Base-by-base conservation (phyloP, 2,888 invertebrate genomes). In the Oscheius sp. region DNA sequence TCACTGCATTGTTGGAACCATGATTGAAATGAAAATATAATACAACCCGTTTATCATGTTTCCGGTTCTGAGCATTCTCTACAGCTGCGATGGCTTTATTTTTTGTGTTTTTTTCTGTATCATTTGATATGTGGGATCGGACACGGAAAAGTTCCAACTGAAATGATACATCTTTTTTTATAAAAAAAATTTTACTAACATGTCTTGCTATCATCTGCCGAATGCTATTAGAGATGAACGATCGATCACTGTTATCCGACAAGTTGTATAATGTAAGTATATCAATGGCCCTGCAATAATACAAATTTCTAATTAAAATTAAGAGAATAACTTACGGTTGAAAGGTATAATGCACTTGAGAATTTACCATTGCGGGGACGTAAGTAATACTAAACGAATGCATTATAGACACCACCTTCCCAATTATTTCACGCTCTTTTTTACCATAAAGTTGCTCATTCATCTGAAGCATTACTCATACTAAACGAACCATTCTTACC, bases 161-260 rank as follows among this genome's bases (percentile, higher is more conserved):
- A 61, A 59, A 61, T 7, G 25, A 52, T 9, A 18, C 7, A 41
- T 23, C 18, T n/a, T 13, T 55, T 13, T 27, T 27, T 35, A 35
- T 27, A 58, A 58, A 58, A 21, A 55, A 25, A 21, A 13, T 21
- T 7, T 6, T 16, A 58, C 56, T 25, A n/a, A 77, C 79, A 64
- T 79, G 76, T 45, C 76, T 91, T 0, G 94, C 92, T 72, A 96
- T 92, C 55, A 95, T 90, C 88, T 95, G 95, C 75, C 93, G 92
- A 23, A 93, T 92, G 7, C 93, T 92, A 81, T 93, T 93, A 0
- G 92, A 91, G 45, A 93, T 87, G 52, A 89, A 69, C 7, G 61
- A 56, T 9, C 82, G 59, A 56, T 69, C 56, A 18, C 68, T 74
- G 7, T 64, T 74, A 27, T 77, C 76, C 13, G 66, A 69, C 53